Evolutionary conservation across 2,113 vertebrate genomes (phyloP), one percentile per base, ranked within the genome.

Genomic region (Procavia capensis): DNA sequence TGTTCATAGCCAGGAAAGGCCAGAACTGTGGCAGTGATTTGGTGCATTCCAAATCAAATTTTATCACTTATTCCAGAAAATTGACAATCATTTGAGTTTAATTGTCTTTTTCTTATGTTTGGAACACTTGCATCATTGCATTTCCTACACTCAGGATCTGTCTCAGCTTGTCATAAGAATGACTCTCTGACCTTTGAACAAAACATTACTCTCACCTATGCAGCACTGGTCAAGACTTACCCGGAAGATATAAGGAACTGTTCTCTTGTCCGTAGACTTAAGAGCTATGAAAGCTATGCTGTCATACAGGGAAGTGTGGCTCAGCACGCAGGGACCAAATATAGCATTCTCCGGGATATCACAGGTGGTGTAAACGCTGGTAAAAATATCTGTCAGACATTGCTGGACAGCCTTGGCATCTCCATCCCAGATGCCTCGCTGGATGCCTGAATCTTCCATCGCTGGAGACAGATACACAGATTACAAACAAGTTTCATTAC

Each of bases 241-340:
- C 99, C 99, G 98, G 97, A 99, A 99, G 80, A 99, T 99, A 36
- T 99, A 99, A 29, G 99, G 99, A 0, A 99, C 99, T 0, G 99
- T 99, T 96, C 99, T 99, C 90, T 99, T 99, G 98, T 99, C 99
- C 0, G 99, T 99, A 97, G 99, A 99, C 89, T 99, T 99, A 7
- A 99, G 99, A 0, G 99, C 99, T 66, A 99, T 98, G 98, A 99
- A 99, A 87, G 99, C 99, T 96, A 99, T 99, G 98, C 99, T 99
- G 99, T 99, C 99, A 4, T 99, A 99, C 50, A 99, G 96, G 8
- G 99, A 99, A 70, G 99, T 99, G 98, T 99, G 99, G 98, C 99
- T 99, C 97, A 99, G 96, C 79, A 99, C 98, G 43, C 99, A 99
- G 29, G 99, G 99, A 29, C 99, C 99, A 47, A 99, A 99, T 78